These are phyloP conservation scores for Timema podura DNA, from an alignment of 2,888 invertebrate genomes.

Conservation along the genomic window DNA sequence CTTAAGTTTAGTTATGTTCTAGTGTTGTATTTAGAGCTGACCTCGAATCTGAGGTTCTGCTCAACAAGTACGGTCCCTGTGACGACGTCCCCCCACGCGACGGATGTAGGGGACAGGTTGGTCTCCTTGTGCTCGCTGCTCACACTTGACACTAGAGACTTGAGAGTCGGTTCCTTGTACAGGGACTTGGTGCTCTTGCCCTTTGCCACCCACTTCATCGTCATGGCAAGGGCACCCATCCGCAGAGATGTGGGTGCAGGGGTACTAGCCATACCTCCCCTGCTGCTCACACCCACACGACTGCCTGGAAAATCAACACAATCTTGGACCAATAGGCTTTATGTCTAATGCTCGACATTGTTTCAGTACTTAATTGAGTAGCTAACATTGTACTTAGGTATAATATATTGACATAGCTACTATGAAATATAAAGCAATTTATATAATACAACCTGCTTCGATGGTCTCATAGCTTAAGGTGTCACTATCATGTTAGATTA, in stretches of 20 bases:
- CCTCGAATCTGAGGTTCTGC: constrained; percentile 58
- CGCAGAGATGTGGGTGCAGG: constrained; percentile 29
- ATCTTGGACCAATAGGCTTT: background rate
- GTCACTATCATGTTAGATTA: no score
- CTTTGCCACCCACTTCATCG: constrained; percentile 30
- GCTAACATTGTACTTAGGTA: no score
- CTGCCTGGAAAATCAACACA: background rate
- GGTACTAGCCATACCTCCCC: background rate
- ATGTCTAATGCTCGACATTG: no score
- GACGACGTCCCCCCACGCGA: constrained; percentile 68
- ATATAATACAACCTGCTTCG: no score
- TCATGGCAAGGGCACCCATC: constrained; percentile 25
- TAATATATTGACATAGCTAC: no score
- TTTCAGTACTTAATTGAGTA: no score
- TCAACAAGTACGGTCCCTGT: constrained; percentile 64
- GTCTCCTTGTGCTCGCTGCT: background rate
- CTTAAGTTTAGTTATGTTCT: no score
- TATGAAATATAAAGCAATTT: no score
- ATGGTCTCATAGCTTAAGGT: no score
- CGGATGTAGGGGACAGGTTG: constrained; percentile 37
- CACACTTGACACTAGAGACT: background rate
- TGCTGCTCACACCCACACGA: background rate
- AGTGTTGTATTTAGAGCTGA: no score
- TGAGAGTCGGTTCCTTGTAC: no score
- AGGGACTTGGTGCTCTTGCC: background rate